A percentile compares a stretch with the other conserved stretches of the same genome.
phyloP scores from a whole-genome alignment of 2,797 vertebrate species.

The Acropternis orthonyx region DNA sequence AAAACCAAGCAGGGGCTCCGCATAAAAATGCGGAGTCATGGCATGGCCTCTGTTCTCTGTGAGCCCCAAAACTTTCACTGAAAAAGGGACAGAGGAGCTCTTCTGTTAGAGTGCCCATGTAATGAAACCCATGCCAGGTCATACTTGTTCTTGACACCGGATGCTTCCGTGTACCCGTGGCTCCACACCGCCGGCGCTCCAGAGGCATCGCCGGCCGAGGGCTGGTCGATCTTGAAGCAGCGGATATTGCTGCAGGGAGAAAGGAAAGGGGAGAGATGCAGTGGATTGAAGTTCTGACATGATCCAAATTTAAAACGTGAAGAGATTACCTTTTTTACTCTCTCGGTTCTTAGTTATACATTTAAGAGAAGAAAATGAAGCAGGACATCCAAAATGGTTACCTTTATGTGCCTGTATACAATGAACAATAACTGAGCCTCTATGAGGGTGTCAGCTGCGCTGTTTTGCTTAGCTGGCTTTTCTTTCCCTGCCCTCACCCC shows the following conservation, averaged over 20 bases:
- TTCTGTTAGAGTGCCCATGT: neutral
- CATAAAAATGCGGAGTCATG: neutral
- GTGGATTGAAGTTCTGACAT: neutral
- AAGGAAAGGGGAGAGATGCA: neutral
- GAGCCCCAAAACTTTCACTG: neutral
- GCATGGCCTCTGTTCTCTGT: neutral
- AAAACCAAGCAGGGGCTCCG: neutral
- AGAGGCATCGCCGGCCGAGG: constrained; percentile 85
- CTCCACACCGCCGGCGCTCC: constrained; percentile 95
- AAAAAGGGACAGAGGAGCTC: neutral
- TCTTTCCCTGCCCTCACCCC: neutral
- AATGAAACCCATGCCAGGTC: neutral
- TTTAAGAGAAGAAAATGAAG: neutral
- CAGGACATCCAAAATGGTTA: neutral
- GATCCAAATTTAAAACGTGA: neutral
- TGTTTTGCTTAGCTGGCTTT: neutral
- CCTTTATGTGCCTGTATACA: neutral
- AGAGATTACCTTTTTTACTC: neutral
- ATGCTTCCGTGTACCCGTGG: constrained; percentile 95
- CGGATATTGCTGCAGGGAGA: constrained; percentile 88
- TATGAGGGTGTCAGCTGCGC: neutral
- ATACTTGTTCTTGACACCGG: constrained; percentile 96
- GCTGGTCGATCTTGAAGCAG: constrained; percentile 95
- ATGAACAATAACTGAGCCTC: neutral
- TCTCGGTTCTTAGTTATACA: neutral